phyloP scores from a whole-genome alignment of 1,140 invertebrate species.

The Scaptodrosophila lebanonensis region DNA sequence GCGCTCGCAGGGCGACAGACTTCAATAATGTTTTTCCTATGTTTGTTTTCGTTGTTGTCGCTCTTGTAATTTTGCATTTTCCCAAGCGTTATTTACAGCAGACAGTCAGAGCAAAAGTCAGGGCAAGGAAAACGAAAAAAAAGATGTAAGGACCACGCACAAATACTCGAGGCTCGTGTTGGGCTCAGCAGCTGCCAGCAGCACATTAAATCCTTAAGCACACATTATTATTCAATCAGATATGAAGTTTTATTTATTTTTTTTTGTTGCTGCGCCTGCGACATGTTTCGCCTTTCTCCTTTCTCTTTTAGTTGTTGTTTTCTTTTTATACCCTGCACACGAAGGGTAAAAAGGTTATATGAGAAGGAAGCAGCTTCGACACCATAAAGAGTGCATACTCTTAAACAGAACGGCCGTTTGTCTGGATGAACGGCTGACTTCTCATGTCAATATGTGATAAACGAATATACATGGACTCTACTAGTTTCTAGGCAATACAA shows the following conservation, averaged over 20 bases:
- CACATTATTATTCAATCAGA: slow-evolving; percentile 75
- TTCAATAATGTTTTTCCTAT: slow-evolving; percentile 14
- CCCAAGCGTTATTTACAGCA: slow-evolving; percentile 24
- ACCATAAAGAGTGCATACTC: too few species aligned
- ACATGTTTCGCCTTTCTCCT: slow-evolving; percentile 6
- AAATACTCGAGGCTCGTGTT: background rate
- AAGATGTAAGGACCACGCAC: background rate
- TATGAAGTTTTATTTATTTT: slow-evolving; percentile 58
- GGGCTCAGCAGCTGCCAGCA: slow-evolving; percentile 40
- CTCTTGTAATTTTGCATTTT: slow-evolving; percentile 57
- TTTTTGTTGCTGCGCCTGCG: background rate
- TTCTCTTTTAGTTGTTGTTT: slow-evolving; percentile 16
- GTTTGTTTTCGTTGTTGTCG: slow-evolving; percentile 10
- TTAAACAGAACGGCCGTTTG: too few species aligned
- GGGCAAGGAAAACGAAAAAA: slow-evolving; percentile 25
- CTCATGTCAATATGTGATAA: too few species aligned
- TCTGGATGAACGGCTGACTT: too few species aligned
- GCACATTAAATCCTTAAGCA: slow-evolving; percentile 70
- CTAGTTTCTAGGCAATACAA: too few species aligned
- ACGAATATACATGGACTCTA: too few species aligned
- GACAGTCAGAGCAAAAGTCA: slow-evolving; percentile 3
- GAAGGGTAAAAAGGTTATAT: too few species aligned
- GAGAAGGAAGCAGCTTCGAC: too few species aligned
- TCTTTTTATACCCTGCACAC: background rate
- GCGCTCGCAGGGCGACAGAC: slow-evolving; percentile 9